A percentile compares a stretch with the other conserved stretches of the same genome.
Conservation (phyloP, 2,113 vertebrate species). For the Trichomycterus rosablanca region DNA sequence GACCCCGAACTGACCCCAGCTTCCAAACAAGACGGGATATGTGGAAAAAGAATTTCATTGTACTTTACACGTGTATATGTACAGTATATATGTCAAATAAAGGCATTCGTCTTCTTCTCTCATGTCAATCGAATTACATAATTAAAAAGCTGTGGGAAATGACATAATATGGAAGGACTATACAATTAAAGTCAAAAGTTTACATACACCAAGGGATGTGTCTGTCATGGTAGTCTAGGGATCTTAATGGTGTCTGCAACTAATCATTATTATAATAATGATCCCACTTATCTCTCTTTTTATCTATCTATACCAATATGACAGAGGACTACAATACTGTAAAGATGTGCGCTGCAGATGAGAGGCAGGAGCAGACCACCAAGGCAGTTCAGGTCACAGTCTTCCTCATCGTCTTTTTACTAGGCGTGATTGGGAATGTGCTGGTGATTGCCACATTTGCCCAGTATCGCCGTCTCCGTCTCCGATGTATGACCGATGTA, state of each 20-base stretch:
- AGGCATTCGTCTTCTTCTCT: too few species aligned
- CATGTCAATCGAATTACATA: too few species aligned
- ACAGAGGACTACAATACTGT: neutral
- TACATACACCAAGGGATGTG: too few species aligned
- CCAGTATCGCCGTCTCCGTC: conserved; percentile 58
- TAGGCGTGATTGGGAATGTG: conserved; percentile 77
- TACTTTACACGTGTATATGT: too few species aligned
- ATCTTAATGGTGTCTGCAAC: too few species aligned
- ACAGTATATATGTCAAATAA: too few species aligned
- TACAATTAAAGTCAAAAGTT: neutral
- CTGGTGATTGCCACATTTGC: conserved; percentile 84
- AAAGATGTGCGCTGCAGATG: conserved; percentile 65
- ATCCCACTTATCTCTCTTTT: neutral
- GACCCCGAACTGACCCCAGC: too few species aligned
- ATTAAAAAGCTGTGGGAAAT: too few species aligned
- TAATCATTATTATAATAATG: neutral
- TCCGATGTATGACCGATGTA: conserved; percentile 74
- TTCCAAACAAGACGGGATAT: too few species aligned
- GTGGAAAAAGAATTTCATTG: too few species aligned
- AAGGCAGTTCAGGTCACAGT: conserved; percentile 69
- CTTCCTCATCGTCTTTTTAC: conserved; percentile 68
- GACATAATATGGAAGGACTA: too few species aligned
- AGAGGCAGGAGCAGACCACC: conserved; percentile 55
- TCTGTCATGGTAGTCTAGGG: too few species aligned
- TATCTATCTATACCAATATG: neutral